Conservation (phyloP, 1,140 invertebrate genomes). For the Euura saliciscinereae region DNA sequence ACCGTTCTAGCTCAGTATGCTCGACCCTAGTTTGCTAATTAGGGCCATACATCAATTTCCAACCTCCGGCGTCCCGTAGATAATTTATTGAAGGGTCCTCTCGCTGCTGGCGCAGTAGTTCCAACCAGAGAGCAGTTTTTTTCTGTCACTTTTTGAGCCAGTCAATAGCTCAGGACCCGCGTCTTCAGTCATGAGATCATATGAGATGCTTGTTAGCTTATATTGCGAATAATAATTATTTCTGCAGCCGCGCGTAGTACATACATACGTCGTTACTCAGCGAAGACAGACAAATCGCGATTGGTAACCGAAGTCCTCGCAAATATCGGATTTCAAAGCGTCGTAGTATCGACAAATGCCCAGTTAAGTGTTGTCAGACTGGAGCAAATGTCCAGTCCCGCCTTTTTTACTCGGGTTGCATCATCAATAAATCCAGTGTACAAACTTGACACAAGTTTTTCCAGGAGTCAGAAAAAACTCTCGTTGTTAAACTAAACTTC, state of each 20-base stretch:
- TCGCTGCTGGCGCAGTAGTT: no score
- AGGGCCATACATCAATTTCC: no score
- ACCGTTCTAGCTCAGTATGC: no score
- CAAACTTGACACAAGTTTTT: no score
- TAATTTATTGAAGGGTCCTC: no score
- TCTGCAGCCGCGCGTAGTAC: not conserved
- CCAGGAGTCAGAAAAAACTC: no score
- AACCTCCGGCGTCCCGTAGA: no score
- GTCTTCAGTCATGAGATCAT: not conserved
- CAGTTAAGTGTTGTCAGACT: not conserved
- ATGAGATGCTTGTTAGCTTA: no score
- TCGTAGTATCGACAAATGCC: not conserved
- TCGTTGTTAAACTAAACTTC: no score
- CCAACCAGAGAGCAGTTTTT: not conserved
- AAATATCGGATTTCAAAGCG: slow-evolving; percentile 2
- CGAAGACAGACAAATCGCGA: not conserved
- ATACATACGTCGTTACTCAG: not conserved
- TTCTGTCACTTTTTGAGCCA: not conserved
- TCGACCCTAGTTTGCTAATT: no score
- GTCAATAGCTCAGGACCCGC: not conserved
- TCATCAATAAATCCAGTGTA: not conserved
- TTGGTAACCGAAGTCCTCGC: not conserved
- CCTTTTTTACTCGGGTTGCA: not conserved
- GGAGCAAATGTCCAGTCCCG: not conserved
- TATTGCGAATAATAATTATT: no score